phyloP scores from a whole-genome alignment of 2,113 vertebrate genomes.

The Corythoichthys intestinalis region DNA sequence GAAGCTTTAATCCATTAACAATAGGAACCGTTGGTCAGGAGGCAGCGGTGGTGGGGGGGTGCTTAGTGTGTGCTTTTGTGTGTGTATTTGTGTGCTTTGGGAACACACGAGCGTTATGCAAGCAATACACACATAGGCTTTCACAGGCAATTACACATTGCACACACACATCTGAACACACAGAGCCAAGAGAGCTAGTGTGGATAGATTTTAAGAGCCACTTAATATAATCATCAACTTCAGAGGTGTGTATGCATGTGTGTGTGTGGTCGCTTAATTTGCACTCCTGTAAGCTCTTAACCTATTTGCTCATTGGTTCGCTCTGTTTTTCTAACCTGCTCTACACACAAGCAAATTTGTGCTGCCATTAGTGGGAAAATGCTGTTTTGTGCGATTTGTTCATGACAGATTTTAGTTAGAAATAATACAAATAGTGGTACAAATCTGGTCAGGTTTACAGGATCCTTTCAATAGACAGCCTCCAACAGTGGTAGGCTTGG shows the following conservation, averaged over 20 bases:
- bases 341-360: slow-evolving; percentile 29
- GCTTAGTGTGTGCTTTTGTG: slow-evolving; percentile 5
- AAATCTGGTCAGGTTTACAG: background rate
- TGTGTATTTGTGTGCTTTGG: slow-evolving; percentile 6
- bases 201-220: slow-evolving; percentile 65
- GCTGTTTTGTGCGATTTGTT: background rate
- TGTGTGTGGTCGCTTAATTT: slow-evolving; percentile 50
- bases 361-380: slow-evolving; percentile 32
- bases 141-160: slow-evolving; percentile 54
- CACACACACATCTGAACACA: slow-evolving; percentile 3
- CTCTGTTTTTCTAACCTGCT: slow-evolving; percentile 61
- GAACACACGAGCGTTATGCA: slow-evolving; percentile 39
- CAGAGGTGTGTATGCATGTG: slow-evolving; percentile 44
- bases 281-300: slow-evolving; percentile 51
- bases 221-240: slow-evolving; percentile 67
- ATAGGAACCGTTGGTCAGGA: slow-evolving; percentile 66
- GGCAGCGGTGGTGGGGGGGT: slow-evolving; percentile 31
- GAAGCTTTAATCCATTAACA: slow-evolving; percentile 73
- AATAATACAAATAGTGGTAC: background rate
- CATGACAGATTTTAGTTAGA: background rate
- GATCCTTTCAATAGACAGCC: background rate
- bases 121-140: slow-evolving; percentile 46
- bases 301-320: slow-evolving; percentile 32
- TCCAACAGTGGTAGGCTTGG: background rate
- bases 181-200: slow-evolving; percentile 55